Evolutionary conservation across 2,113 vertebrate species (phyloP), one percentile per base, ranked within the genome.

Genomic region (Callospermophilus lateralis): DNA sequence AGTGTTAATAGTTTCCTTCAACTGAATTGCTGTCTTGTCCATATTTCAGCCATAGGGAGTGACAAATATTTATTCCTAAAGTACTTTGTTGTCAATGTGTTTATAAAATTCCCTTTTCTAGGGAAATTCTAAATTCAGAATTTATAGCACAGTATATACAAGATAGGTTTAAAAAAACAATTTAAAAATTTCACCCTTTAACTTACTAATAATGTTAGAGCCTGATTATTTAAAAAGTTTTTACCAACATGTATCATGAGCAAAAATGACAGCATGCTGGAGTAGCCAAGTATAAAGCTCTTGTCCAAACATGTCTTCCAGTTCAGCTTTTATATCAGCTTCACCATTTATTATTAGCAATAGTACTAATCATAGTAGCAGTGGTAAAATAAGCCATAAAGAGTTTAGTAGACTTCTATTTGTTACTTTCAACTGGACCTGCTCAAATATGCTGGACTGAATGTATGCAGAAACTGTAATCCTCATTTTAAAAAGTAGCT

Each of bases 11-110:
- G 72, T 70, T 70, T 32, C 13, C 26, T 76, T 89, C 78, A 42
- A 12, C 4, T 34, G 39, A 24, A 77, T 80, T 89, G 32, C 61
- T 95, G 11, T 79, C 4, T 93, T 79, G 4, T 63, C 19, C 37
- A 37, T 80, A 84, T 53, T 1, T 70, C 34, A 92, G 65, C 30
- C 28, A 24, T 26, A 34, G 77, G 16, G 11, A 74, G 10, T 91
- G 34, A 67, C 68, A 37, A 42, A 93, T 83, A 45, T 39, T 93
- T 90, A 90, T 83, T 73, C 28, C 26, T 63, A 63, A 90, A 39
- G 20, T 74, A 87, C 90, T 32, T 72, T 37, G 53, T 13, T 84
- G 16, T 8, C 39, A 12, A 19, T 58, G 4, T 68, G 24, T 48
- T 81, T n/a, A 90, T 55, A 68, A 42, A 94, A 65, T 84, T 89